These are phyloP conservation scores for Tetranychus truncatus DNA, from an alignment of 2,888 invertebrate genomes.

Conservation along the genomic window DNA sequence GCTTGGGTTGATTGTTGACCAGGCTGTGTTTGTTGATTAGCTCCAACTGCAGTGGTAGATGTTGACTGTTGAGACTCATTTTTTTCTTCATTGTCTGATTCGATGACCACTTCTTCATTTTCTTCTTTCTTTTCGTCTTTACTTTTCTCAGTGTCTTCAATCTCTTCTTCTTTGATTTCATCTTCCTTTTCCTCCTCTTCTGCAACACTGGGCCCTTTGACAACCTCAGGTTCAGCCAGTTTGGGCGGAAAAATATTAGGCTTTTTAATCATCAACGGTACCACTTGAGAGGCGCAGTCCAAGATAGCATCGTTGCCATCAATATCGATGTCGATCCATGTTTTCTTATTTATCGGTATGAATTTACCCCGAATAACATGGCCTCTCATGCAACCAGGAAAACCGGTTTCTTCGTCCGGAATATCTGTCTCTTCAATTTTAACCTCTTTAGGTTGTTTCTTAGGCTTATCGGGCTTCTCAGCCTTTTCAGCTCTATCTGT, in stretches of 20 bases:
- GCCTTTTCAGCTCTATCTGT: too few species aligned
- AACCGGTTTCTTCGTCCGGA: slow-evolving; percentile 22
- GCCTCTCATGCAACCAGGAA: slow-evolving; percentile 24
- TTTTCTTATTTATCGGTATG: slow-evolving; percentile 21
- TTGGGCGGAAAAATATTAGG: slow-evolving; percentile 25
- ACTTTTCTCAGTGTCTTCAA: slow-evolving; percentile 2
- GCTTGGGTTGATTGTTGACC: not conserved
- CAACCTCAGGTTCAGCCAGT: slow-evolving; percentile 17
- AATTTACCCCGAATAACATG: slow-evolving; percentile 18
- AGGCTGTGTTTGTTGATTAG: not conserved
- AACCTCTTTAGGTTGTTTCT: not conserved
- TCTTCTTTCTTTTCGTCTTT: slow-evolving; percentile 27
- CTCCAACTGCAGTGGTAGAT: not conserved
- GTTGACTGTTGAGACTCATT: not conserved
- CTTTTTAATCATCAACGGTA: slow-evolving; percentile 27
- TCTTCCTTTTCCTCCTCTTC: slow-evolving; percentile 7
- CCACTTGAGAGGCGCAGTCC: slow-evolving; percentile 27
- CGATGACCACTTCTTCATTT: slow-evolving; percentile 36
- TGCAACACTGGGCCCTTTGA: not conserved
- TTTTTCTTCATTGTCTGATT: slow-evolving; percentile 39
- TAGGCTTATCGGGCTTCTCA: too few species aligned
- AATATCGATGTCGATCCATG: slow-evolving; percentile 20
- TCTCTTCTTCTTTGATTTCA: not conserved
- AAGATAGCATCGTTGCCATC: slow-evolving; percentile 25
- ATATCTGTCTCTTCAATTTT: slow-evolving; percentile 12